Evolutionary conservation across 2,113 vertebrate genomes (phyloP), one percentile per base, ranked within the genome.

Genomic region (Rafetus swinhoei): DNA sequence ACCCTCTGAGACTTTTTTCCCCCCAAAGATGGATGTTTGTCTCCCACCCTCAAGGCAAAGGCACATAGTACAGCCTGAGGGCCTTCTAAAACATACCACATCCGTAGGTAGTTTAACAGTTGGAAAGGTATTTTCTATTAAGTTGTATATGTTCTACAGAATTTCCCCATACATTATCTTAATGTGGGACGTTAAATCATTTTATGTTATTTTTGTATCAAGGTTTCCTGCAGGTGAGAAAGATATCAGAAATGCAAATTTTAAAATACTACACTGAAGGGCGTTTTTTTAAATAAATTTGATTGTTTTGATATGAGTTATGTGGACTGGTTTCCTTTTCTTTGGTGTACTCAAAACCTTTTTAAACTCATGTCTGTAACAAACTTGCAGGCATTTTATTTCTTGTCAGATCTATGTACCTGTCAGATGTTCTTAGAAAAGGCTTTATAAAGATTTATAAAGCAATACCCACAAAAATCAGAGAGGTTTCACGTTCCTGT

Each of bases 371-470:
- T 90, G 79, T 79, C 82, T 87, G 80, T 45, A 88, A 39, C 55
- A 93, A 72, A 79, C 45, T 6, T 90, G 62, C 72, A 91, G 80
- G 90, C 0, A 39, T 92, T 94, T 88, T 90, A 39, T 54, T 85
- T 82, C 35, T 72, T 72, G 15, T 91, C 86, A 91, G 80, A 62
- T 84, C 69, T 92, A 22, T 86, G 89, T 76, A n/a, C 87, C 82
- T 89, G 35, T 72, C 86, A 92, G 82, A 39, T 79, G 7, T n/a
- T 94, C 57, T 84, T 90, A 88, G 62, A 84, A 94, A 88, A 87
- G 32, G 52, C 62, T 82, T 95, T 96, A 88, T 86, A 53, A 77
- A 93, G 77, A 54, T 93, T 9, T 65, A 24, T 80, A 90, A 87
- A 93, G 53, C 12, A 50, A 32, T 11, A 27, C 0, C 0, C 52